Evolutionary conservation across 2,113 vertebrate genomes (phyloP), one percentile per base, ranked within the genome.

Genomic region (Sylvietta virens): DNA sequence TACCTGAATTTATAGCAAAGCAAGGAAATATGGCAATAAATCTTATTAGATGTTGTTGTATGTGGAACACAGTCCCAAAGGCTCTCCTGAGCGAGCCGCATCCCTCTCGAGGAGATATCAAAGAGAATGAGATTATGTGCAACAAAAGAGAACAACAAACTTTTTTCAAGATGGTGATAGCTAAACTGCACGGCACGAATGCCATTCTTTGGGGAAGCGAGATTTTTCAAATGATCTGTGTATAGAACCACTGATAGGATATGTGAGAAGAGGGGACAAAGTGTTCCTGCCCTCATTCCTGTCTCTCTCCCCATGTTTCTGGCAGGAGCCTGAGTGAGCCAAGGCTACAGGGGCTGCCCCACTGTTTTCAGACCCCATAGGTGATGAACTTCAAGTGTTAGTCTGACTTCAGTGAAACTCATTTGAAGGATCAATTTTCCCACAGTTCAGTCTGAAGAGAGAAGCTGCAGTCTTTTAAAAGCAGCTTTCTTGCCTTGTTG

Each of bases 21-120:
- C 89, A 94, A 90, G 67, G 64, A 90, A 90, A 96, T 39, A 85
- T 27, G 30, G 71, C 88, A 97, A 92, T 89, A 91, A 81, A 87
- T 77, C 77, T 62, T 87, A 89, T 89, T 81, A 80, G 37, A 76
- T 72, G 62, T 35, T 67, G 10, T 31, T 54, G 7, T 47, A 42
- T 47, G 30, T 2, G 5, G 39, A 86, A 17, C 58, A 84, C 18
- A 79, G 74, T 47, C 57, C 47, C 39, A 74, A 81, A 83, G 3
- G 10, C 71, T 85, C 54, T 84, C 40, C 58, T 73, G 57, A 86
- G 65, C 7, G 15, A 33, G 22, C 28, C 3, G 3, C 35, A 51
- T 90, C 18, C 31, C 72, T 72, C 73, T 94, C 6, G 5, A 91
- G 54, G 31, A 73, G 61, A n/a, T 69, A 84, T 67, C 44, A 66